phyloP scores from a whole-genome alignment of 2,888 invertebrate genomes.

The Tenodera sinensis region DNA sequence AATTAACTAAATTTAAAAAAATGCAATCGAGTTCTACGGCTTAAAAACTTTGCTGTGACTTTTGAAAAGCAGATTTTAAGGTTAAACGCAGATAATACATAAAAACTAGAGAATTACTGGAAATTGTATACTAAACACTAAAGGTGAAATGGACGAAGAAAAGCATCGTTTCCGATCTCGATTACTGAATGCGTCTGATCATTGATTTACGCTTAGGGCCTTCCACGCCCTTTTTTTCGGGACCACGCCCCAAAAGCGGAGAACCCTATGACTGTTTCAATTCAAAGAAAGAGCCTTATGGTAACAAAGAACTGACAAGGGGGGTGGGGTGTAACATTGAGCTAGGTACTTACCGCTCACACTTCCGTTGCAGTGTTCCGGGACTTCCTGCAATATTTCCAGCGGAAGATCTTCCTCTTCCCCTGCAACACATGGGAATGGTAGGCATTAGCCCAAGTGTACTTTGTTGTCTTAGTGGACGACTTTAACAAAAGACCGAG shows the following conservation, averaged over 20 bases:
- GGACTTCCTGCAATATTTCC: background rate
- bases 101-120: too few species aligned
- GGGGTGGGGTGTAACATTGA: background rate
- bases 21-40: too few species aligned
- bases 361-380: constrained; percentile 9
- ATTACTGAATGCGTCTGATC: background rate
- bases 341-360: background rate
- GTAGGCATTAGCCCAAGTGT: background rate
- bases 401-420: background rate
- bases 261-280: background rate
- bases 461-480: background rate
- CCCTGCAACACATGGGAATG: background rate
- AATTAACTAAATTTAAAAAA: too few species aligned
- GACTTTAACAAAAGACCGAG: background rate
- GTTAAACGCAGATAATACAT: too few species aligned
- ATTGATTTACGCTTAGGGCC: background rate
- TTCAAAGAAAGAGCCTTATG: background rate
- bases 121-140: background rate
- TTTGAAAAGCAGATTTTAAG: too few species aligned
- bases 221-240: background rate
- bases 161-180: background rate
- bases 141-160: background rate
- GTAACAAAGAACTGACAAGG: background rate
- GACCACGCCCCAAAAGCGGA: background rate
- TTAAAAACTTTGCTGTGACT: too few species aligned